A percentile compares a stretch with the other conserved stretches of the same genome.
These are phyloP conservation scores for Drosophila hamatofila DNA, from an alignment of 2,888 invertebrate species.

Conservation along the genomic window DNA sequence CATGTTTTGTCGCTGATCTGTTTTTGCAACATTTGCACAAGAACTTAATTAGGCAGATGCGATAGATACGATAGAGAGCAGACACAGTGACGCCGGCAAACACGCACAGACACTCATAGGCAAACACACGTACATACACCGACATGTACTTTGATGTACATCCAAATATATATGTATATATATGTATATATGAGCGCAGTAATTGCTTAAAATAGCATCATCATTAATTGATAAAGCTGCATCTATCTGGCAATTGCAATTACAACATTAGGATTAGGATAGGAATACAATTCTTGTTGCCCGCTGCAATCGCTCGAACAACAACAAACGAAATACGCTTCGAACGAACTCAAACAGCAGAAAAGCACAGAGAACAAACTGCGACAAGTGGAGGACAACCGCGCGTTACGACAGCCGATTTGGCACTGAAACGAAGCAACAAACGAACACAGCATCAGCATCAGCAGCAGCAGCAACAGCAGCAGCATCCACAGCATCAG, in stretches of 20 bases:
- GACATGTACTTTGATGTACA: slow-evolving; percentile 9
- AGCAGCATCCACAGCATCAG: slow-evolving; percentile 14
- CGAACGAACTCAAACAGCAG: not conserved
- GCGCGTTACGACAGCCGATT: slow-evolving; percentile 62
- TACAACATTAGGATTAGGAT: slow-evolving; percentile 57
- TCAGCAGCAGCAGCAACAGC: slow-evolving; percentile 19
- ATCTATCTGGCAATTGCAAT: slow-evolving; percentile 35
- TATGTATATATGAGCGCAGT: slow-evolving; percentile 2
- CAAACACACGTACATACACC: slow-evolving; percentile 6
- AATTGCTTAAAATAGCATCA: slow-evolving; percentile 52
- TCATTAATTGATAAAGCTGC: slow-evolving; percentile 36
- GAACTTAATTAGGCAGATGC: slow-evolving; percentile 60
- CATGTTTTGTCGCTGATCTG: slow-evolving; percentile 48
- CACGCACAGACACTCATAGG: slow-evolving; percentile 28
- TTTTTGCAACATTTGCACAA: slow-evolving; percentile 56
- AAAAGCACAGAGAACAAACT: slow-evolving; percentile 13
- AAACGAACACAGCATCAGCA: slow-evolving; percentile 40
- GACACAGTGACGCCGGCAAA: slow-evolving; percentile 56
- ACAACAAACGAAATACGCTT: slow-evolving; percentile 46
- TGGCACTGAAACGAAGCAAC: slow-evolving; percentile 64
- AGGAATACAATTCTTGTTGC: slow-evolving; percentile 33
- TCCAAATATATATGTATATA: not conserved
- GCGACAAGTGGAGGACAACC: slow-evolving; percentile 35
- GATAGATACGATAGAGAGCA: slow-evolving; percentile 40
- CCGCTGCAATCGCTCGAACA: slow-evolving; percentile 34